Conservation (phyloP, 1,140 invertebrate species). For the Brachionus rubens region DNA sequence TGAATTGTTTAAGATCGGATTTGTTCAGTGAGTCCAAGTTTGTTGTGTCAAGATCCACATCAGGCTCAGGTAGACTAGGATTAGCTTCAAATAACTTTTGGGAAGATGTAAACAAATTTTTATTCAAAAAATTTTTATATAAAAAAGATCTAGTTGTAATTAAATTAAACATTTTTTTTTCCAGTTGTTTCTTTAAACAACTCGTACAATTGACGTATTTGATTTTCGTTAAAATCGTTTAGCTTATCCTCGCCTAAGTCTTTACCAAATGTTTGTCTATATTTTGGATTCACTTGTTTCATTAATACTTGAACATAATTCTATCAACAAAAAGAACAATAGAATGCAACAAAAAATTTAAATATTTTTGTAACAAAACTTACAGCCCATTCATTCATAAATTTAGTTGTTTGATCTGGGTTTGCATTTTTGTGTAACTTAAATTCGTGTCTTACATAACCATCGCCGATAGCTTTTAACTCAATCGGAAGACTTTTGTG, state of each 20-base stretch:
- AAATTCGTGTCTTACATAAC: slow-evolving; percentile 84
- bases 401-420: slow-evolving; percentile 69
- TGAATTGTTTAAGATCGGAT: background rate
- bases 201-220: slow-evolving; percentile 77
- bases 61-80: background rate
- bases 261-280: slow-evolving; percentile 64
- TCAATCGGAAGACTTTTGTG: slow-evolving; percentile 76
- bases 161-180: background rate
- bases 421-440: slow-evolving; percentile 76
- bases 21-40: background rate
- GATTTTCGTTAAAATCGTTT: slow-evolving; percentile 73
- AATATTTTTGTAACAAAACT: slow-evolving; percentile 53
- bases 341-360: background rate
- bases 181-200: slow-evolving; percentile 61
- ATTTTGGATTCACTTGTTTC: slow-evolving; percentile 67
- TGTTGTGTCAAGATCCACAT: background rate
- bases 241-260: slow-evolving; percentile 66
- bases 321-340: slow-evolving; percentile 61
- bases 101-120: background rate
- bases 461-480: slow-evolving; percentile 67
- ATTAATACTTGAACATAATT: slow-evolving; percentile 71
- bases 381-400: slow-evolving; percentile 85
- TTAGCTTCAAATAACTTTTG: too few species aligned
- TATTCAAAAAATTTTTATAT: background rate
- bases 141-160: too few species aligned